Base-by-base conservation (phyloP, 2,888 invertebrate species). In the Pachydiplax longipennis region DNA sequence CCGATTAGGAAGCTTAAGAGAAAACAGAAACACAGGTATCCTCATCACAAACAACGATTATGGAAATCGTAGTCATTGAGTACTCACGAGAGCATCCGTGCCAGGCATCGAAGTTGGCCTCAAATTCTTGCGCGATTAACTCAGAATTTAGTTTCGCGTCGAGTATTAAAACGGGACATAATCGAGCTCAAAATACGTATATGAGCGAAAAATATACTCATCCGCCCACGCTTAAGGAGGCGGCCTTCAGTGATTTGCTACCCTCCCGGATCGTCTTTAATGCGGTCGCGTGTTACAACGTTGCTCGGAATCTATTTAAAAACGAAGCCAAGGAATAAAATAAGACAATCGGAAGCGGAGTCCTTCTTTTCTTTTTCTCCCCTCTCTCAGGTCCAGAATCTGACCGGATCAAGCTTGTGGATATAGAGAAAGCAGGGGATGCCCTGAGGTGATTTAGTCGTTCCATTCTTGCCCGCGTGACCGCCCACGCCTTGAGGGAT, bases 381-480 rank as follows among this genome's bases (percentile, higher is more conserved):
- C 37, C 37, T 37, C 37, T 37, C 44, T 65, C 10, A 12, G 65
- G 22, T 65, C 65, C 65, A 65, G 65, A 65, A 22, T 65, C 65
- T 25, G 65, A 65, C 65, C 22, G 10, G 65, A 65, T 65, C 65
- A 25, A 22, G 61, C n/a, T 12, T 61, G 65, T 22, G 65, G 22
- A 65, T 22, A n/a, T 22, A n/a, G 65, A 65, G 65, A 13, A 31
- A 6, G 22, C 10, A 22, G 5, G 40, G 15, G 37, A 81, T 15
- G 58, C 6, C 35, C 83, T 58, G 5, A 10, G 25, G 83, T 35
- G 31, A n/a, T 31, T 83, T 31, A 1, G 83, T 15, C 83, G 83
- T 83, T 83, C 83, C 83, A 61, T 35, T 83, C 83, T 58, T 58
- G 58, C 31, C 83, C 83, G 58, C 58, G 48, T 83, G 83, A 83